Conservation (phyloP, 1,140 invertebrate species). For the Cydia strobilella region DNA sequence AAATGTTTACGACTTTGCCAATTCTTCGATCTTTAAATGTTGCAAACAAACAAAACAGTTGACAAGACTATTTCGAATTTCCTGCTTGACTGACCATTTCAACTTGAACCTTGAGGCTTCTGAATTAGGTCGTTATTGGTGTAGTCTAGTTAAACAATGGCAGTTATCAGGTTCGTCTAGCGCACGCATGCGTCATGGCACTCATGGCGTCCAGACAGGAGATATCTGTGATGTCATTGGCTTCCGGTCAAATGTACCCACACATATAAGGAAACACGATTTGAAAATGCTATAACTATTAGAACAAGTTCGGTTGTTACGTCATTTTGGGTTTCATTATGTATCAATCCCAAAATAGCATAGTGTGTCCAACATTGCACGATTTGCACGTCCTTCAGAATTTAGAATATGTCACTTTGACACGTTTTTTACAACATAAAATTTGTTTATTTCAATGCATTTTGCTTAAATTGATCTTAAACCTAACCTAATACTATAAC, state of each 20-base stretch:
- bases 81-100: not conserved
- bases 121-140: constrained; percentile 11
- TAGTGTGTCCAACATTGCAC: not conserved
- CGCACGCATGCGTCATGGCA: constrained; percentile 49
- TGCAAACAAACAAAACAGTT: constrained; percentile 30
- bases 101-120: not conserved
- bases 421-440: not conserved
- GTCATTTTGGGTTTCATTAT: not conserved
- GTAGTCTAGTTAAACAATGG: constrained; percentile 16
- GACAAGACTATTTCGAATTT: constrained; percentile 20
- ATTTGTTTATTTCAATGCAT: not conserved
- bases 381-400: not conserved
- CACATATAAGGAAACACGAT: constrained; percentile 18
- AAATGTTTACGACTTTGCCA: constrained; percentile 23
- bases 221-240: constrained; percentile 58
- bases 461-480: not conserved
- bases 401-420: not conserved
- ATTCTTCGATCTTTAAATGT: constrained; percentile 4
- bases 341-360: not conserved
- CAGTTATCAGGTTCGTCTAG: constrained; percentile 41
- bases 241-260: constrained; percentile 50
- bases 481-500: not conserved
- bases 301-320: not conserved
- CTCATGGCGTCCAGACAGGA: constrained; percentile 45
- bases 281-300: constrained; percentile 2